Evolutionary conservation across 2,888 invertebrate species (phyloP).

Genomic region (Tanytarsus gracilentus): DNA sequence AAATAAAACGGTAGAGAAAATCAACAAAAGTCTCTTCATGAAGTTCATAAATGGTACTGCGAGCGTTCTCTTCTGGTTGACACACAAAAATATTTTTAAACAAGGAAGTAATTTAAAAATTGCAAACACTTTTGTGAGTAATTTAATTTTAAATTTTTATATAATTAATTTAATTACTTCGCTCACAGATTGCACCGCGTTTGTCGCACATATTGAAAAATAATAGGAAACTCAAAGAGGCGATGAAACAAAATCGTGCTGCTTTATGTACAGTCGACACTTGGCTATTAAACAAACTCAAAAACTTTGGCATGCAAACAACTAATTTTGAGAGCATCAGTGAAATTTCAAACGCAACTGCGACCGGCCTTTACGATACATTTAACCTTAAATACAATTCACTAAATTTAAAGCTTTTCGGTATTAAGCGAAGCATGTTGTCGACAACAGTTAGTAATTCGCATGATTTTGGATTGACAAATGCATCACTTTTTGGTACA

Average conservation of each 20-base stretch:
- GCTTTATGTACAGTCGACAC: conserved; percentile 86
- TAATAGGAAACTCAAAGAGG: conserved; percentile 56
- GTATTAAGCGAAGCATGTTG: conserved; percentile 56
- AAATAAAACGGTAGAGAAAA: conserved; percentile 58
- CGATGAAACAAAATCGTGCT: conserved; percentile 54
- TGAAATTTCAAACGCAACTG: conserved; percentile 84
- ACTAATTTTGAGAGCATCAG: conserved; percentile 54
- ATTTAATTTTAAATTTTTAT: not conserved
- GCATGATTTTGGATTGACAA: conserved; percentile 60
- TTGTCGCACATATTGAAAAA: conserved; percentile 71
- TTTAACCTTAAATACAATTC: conserved; percentile 79
- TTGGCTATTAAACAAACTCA: conserved; percentile 81
- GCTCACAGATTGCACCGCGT: conserved; percentile 55
- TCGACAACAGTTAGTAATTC: conserved; percentile 74
- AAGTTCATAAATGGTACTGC: conserved; percentile 44
- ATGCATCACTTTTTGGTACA: conserved; percentile 60
- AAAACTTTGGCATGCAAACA: conserved; percentile 34
- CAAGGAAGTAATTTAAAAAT: conserved; percentile 1
- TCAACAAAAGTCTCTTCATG: conserved; percentile 67
- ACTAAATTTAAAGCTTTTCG: conserved; percentile 59
- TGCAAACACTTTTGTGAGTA: conserved; percentile 9
- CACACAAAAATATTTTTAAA: not conserved
- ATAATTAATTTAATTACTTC: not conserved
- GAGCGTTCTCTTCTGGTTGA: not conserved
- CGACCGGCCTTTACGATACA: conserved; percentile 89